phyloP scores from a whole-genome alignment of 2,888 invertebrate genomes.

The Drosophila paranaensis region DNA sequence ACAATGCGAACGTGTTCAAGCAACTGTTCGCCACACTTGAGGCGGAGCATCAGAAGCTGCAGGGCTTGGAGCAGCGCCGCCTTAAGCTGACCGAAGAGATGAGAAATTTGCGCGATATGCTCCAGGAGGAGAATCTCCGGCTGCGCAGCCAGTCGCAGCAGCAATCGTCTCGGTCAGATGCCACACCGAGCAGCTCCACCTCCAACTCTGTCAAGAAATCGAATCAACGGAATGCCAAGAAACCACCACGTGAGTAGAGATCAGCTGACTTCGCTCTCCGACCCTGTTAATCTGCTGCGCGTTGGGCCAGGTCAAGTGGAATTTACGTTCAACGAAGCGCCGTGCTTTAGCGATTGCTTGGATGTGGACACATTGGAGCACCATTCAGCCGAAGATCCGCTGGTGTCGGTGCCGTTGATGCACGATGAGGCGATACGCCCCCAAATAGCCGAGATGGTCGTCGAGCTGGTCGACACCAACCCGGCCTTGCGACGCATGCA shows the following conservation, averaged over 20 bases:
- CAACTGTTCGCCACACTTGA: slow-evolving; percentile 49
- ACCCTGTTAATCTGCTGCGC: no score
- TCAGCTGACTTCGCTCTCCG: no score
- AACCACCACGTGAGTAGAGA: slow-evolving; percentile 3
- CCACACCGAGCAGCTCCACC: not conserved
- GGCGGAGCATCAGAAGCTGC: slow-evolving; percentile 46
- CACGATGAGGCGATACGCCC: not conserved
- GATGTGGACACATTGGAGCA: not conserved
- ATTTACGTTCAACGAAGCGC: not conserved
- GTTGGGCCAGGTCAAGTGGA: not conserved
- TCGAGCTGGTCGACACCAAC: slow-evolving; percentile 1
- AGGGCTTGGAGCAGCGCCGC: slow-evolving; percentile 42
- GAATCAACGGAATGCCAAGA: not conserved
- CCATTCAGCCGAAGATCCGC: not conserved
- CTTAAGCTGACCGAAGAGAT: slow-evolving; percentile 44
- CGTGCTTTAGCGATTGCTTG: not conserved
- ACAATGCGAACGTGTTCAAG: slow-evolving; percentile 18
- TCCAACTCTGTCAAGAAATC: not conserved
- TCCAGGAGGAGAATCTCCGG: slow-evolving; percentile 31
- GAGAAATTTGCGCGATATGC: slow-evolving; percentile 19
- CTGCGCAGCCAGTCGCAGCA: slow-evolving; percentile 17
- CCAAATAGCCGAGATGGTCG: not conserved
- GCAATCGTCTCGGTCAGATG: not conserved
- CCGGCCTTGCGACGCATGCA: not conserved
- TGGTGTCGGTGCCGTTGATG: not conserved